These are phyloP conservation scores for Rhyacophila evoluta DNA, from an alignment of 2,888 invertebrate species.

Conservation along the genomic window DNA sequence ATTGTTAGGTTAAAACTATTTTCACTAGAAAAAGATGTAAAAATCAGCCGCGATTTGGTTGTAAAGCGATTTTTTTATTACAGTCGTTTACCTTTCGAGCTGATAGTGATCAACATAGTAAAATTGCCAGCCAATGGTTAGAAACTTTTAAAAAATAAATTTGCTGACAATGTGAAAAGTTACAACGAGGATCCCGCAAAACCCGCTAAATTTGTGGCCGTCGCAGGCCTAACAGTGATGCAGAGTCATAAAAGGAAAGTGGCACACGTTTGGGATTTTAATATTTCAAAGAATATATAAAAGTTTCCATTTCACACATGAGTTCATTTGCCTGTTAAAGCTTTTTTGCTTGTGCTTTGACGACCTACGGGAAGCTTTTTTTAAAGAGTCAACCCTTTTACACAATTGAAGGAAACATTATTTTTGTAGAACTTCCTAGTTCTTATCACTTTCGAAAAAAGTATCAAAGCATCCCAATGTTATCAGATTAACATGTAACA, in stretches of 20 bases:
- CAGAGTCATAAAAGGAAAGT: slow-evolving; percentile 23
- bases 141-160: slow-evolving; percentile 11
- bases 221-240: slow-evolving; percentile 16
- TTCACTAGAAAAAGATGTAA: too few species aligned
- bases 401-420: background rate
- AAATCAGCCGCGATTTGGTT: too few species aligned
- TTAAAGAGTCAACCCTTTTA: background rate
- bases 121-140: background rate
- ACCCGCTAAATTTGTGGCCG: slow-evolving; percentile 13
- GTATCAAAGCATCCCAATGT: too few species aligned
- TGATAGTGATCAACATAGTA: background rate
- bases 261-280: slow-evolving; percentile 23
- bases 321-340: slow-evolving; percentile 26
- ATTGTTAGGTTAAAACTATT: too few species aligned
- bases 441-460: too few species aligned
- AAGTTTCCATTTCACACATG: slow-evolving; percentile 28
- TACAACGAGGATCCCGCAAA: background rate
- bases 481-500: too few species aligned
- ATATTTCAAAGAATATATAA: slow-evolving; percentile 18
- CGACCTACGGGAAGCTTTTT: background rate
- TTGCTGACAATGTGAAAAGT: slow-evolving; percentile 20
- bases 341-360: background rate
- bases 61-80: too few species aligned
- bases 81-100: background rate
- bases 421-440: too few species aligned